Evolutionary conservation across 2,113 vertebrate genomes (phyloP), one percentile per base, ranked within the genome.

Genomic region (Burhinus bistriatus): DNA sequence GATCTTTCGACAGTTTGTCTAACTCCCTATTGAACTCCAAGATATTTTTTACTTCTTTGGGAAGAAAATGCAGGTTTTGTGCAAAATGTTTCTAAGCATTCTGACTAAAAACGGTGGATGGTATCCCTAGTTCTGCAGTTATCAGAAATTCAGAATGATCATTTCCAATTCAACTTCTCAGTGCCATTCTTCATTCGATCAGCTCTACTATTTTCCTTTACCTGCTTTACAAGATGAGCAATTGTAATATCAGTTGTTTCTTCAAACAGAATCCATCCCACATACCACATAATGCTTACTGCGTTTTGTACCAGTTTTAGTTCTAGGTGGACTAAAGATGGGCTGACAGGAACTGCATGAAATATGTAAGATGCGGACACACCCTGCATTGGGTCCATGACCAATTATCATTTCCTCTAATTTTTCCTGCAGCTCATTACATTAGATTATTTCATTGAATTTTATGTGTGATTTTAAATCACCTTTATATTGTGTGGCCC

Each of bases 341-440:
- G 32, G 9, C 25, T 83, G n/a, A 36, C 14, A 51, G 32, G 55
- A 78, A 61, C 7, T 27, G 3, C 11, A 58, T 40, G 30, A 65
- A 73, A 3, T 38, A 49, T 36, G 6, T 59, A 82, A 78, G 4
- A 17, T 32, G 3, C 0, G 0, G 51, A 42, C 19, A 58, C 18
- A 83, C 1, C 17, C 29, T 57, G 26, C 19, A 36, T 68, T 51
- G 68, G 8, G 21, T 79, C 3, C 9, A 45, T 57, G 34, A 88
- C 3, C 38, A 72, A 18, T 45, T 38, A 68, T 34, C 1, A 27
- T 87, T 87, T 84, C 30, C 12, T 57, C 13, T n/a, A 32, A 6
- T 72, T 72, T 80, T 96, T 80, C 51, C 15, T 49, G 18, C 6
- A 69, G 12, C 8, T 70, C 15, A 40, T 57, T 44, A 52, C 13